phyloP scores from a whole-genome alignment of 1,140 invertebrate species.

The Lasioglossum albipes region DNA sequence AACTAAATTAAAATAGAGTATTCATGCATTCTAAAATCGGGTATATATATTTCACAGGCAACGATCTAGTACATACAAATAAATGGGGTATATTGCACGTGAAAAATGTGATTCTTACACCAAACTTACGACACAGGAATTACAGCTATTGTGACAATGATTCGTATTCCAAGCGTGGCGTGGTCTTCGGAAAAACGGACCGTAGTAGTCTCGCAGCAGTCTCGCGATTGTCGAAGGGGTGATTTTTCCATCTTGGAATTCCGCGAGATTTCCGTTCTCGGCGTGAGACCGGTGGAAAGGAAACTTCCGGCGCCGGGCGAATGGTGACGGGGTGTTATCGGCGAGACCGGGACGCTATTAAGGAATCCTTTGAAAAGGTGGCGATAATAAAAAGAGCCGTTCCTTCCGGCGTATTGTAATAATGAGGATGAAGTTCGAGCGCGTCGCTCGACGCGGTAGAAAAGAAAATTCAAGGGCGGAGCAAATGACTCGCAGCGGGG shows the following conservation, averaged over 20 bases:
- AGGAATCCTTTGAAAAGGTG: conserved; percentile 61
- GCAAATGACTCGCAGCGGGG: background rate
- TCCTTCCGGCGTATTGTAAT: conserved; percentile 48
- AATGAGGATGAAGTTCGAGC: conserved; percentile 56
- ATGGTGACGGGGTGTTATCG: conserved; percentile 46
- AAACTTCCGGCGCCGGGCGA: conserved; percentile 42
- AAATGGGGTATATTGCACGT: no score
- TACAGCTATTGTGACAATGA: no score
- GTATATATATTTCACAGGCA: no score
- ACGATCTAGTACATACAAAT: no score
- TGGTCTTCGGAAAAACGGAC: no score
- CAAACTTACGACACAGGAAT: no score
- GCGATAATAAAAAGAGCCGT: conserved; percentile 59
- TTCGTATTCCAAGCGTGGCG: no score
- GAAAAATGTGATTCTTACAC: no score
- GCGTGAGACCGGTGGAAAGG: background rate
- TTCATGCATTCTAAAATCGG: no score
- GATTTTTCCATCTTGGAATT: conserved; percentile 29
- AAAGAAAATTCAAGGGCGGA: conserved; percentile 40
- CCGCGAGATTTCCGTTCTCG: conserved; percentile 39
- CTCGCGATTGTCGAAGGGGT: background rate
- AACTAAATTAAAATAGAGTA: no score
- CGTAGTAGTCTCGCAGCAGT: background rate
- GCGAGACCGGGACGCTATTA: conserved; percentile 49
- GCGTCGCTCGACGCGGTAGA: conserved; percentile 45